Base-by-base conservation (phyloP, 2,888 invertebrate genomes). In the Salpingus planirostris region DNA sequence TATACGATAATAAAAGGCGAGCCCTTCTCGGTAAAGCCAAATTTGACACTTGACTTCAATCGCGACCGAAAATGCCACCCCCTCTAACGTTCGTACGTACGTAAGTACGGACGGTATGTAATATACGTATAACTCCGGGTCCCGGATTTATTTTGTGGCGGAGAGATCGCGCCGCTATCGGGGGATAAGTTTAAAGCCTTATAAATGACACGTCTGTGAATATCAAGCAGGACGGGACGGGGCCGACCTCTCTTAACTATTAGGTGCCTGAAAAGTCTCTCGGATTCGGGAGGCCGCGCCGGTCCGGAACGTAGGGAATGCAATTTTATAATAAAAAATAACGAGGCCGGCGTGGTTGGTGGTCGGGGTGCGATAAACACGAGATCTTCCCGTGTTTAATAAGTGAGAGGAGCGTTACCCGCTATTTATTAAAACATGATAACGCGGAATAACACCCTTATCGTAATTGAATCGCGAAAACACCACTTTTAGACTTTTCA, bases 401-500 rank as follows among this genome's bases (percentile, higher is more conserved):
- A 50, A n/a, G n/a, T n/a, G n/a, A n/a, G n/a, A n/a, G 43, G 38
- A 45, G 43, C 53, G 52, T 55, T 55, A 54, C 52, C 43, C 42
- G 49, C 52, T 57, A 60, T 59, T 59, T 59, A 59, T 60, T 55
- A 55, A 55, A 52, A 57, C 60, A 60, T 60, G 60, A 59, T 54
- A 47, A n/a, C n/a, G n/a, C 46, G 49, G 50, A 58, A 58, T 57
- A 56, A 59, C 53, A 50, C 42, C 42, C 49, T 61, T 64, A 64
- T 64, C 64, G 46, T 64, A 64, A 64, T 64, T 63, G 62, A 64
- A 64, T 63, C 62, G 59, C 42, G 42, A 49, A 57, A 56, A 54
- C 37, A 40, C 33, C 36, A 34, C 26, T 28, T 27, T 38, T 38
- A 24, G 29, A 32, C 27, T 13, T n/a, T 11, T 10, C n/a, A 11